Percentiles rank a stretch among this genome's conserved stretches.
These are phyloP conservation scores for Pitta sordida DNA, from an alignment of 2,113 vertebrate genomes.

Conservation along the genomic window DNA sequence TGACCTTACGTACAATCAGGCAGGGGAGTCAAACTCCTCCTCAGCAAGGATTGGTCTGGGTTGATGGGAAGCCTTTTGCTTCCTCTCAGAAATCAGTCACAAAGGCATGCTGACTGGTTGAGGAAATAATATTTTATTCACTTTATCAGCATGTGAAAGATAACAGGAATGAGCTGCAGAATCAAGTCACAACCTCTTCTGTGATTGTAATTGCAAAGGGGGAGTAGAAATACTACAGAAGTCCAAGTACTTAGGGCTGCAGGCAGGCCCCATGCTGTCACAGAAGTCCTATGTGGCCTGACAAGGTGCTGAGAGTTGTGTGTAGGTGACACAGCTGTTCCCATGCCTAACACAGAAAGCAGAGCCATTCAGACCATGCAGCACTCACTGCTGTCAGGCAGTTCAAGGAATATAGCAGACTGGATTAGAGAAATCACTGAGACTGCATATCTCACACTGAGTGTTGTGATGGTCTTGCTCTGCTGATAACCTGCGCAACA, in stretches of 20 bases:
- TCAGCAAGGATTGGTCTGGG: accelerated
- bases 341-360: not conserved
- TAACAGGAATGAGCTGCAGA: not conserved
- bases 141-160: constrained; percentile 24
- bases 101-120: not conserved
- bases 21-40: not conserved
- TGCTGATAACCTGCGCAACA: not conserved
- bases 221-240: not conserved
- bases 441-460: accelerated
- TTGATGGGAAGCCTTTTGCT: not conserved
- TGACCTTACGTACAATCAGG: not conserved
- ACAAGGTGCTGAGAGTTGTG: too few species aligned
- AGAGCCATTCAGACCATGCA: accelerated
- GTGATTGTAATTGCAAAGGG: not conserved
- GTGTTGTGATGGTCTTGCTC: accelerated
- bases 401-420: accelerated
- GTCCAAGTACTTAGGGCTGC: accelerated
- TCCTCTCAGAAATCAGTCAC: constrained; percentile 11
- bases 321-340: not conserved
- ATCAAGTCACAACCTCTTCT: not conserved
- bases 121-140: constrained; percentile 43
- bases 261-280: accelerated
- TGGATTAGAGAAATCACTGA: not conserved
- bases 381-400: accelerated
- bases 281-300: not conserved